Evolutionary conservation across 2,797 vertebrate genomes (phyloP).

Genomic region (Melopsittacus undulatus): DNA sequence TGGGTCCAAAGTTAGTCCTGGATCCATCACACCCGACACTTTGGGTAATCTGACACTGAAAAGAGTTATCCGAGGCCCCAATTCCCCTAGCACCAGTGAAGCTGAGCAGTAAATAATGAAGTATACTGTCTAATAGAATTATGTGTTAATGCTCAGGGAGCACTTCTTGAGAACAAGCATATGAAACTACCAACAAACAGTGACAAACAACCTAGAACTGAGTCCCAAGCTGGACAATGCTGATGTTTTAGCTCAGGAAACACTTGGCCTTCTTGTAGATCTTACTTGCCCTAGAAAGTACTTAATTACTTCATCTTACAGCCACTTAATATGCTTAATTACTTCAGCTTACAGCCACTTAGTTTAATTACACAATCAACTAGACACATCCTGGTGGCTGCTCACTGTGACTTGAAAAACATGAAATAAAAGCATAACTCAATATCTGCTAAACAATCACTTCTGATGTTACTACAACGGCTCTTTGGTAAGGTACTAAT

Average conservation of each 20-base stretch:
- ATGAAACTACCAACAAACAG: conserved; percentile 3
- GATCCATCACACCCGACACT: conserved; percentile 22
- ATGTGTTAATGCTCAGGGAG: not conserved
- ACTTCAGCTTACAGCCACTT: conserved; percentile 52
- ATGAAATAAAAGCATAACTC: conserved; percentile 67
- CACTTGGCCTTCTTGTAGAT: not conserved
- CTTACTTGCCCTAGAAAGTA: not conserved
- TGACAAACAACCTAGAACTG: not conserved
- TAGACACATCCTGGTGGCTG: conserved; percentile 64
- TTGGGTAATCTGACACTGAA: conserved; percentile 39
- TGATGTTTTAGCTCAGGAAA: not conserved
- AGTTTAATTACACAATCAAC: conserved; percentile 74
- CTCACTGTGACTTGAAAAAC: conserved; percentile 67
- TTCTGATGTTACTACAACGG: conserved; percentile 63
- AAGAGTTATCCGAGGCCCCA: conserved; percentile 5
- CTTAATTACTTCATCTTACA: conserved; percentile 50
- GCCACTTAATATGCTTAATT: conserved; percentile 58
- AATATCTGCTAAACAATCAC: conserved; percentile 70
- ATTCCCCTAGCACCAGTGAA: not conserved
- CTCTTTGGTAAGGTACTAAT: conserved; percentile 75
- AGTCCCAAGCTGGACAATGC: not conserved
- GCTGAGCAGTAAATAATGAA: conserved; percentile 50
- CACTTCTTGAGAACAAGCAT: not conserved
- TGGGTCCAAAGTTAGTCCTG: not conserved
- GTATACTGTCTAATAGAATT: conserved; percentile 10